Percentiles rank a stretch among this genome's conserved stretches.
Conservation (phyloP, 2,797 vertebrate genomes). For the Acanthurus leucopareius region DNA sequence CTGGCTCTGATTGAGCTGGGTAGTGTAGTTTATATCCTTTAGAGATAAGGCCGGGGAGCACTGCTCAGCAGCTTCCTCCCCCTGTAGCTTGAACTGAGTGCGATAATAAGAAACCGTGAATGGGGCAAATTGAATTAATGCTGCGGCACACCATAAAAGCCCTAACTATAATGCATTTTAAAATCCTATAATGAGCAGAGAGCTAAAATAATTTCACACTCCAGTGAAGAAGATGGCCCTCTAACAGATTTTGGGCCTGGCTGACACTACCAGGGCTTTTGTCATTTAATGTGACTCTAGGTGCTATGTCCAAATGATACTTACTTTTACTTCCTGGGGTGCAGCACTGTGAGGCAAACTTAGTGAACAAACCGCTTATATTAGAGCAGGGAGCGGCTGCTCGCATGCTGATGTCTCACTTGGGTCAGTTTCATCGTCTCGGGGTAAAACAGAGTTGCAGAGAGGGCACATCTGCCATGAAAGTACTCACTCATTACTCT, state of each 20-base stretch:
- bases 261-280: slow-evolving; percentile 75
- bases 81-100: slow-evolving; percentile 77
- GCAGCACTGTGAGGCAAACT: slow-evolving; percentile 41
- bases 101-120: slow-evolving; percentile 83
- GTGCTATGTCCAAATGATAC: slow-evolving; percentile 72
- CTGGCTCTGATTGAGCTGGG: slow-evolving; percentile 75
- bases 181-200: slow-evolving; percentile 85
- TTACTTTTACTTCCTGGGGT: slow-evolving; percentile 70
- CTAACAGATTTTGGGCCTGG: slow-evolving; percentile 78
- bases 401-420: slow-evolving; percentile 58
- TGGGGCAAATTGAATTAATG: slow-evolving; percentile 87
- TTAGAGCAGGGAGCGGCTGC: slow-evolving; percentile 40
- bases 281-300: slow-evolving; percentile 78
- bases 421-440: slow-evolving; percentile 70
- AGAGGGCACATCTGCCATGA: slow-evolving; percentile 77
- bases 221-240: slow-evolving; percentile 81
- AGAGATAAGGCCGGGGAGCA: slow-evolving; percentile 81
- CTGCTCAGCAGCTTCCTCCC: slow-evolving; percentile 80
- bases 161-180: slow-evolving; percentile 86
- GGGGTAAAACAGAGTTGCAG: slow-evolving; percentile 58
- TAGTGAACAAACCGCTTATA: slow-evolving; percentile 47
- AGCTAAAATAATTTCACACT: slow-evolving; percentile 87
- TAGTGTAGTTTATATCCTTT: slow-evolving; percentile 84
- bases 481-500: slow-evolving; percentile 79
- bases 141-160: slow-evolving; percentile 82